Conservation (phyloP, 2,797 vertebrate genomes). For the Trachops cirrhosus region DNA sequence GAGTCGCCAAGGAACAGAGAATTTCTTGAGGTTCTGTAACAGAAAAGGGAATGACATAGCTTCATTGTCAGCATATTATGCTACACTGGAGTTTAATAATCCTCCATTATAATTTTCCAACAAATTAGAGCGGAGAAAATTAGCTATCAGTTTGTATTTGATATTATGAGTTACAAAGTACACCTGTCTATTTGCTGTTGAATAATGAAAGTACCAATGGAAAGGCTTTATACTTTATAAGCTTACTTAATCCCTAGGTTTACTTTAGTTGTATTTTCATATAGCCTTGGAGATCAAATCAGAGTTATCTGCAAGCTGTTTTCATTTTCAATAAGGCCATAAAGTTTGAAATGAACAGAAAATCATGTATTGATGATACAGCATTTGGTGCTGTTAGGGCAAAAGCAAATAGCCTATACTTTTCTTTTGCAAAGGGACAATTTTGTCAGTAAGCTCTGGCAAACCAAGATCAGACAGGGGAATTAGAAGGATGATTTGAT, state of each 20-base stretch:
- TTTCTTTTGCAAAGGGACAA: constrained; percentile 33
- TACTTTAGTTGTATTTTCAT: constrained; percentile 64
- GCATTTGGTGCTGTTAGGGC: constrained; percentile 46
- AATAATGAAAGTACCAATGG: constrained; percentile 34
- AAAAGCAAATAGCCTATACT: constrained; percentile 43
- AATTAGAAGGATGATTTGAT: constrained; percentile 74
- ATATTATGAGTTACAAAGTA: constrained; percentile 18
- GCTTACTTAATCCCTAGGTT: constrained; percentile 61
- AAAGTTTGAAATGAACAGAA: constrained; percentile 70
- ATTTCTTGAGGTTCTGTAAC: neutral
- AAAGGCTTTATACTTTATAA: constrained; percentile 62
- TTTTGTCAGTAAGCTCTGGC: constrained; percentile 67
- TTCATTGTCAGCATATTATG: neutral
- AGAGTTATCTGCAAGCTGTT: constrained; percentile 70
- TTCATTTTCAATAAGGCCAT: constrained; percentile 60
- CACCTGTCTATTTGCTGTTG: constrained; percentile 29
- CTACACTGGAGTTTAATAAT: constrained; percentile 3
- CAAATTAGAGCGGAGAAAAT: constrained; percentile 31
- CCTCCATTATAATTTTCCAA: neutral
- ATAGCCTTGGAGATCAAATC: constrained; percentile 51
- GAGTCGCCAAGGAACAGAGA: neutral
- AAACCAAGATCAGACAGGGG: constrained; percentile 65
- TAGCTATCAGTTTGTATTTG: constrained; percentile 16
- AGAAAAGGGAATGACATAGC: neutral
- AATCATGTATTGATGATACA: constrained; percentile 65